Percentiles rank a stretch among this genome's conserved stretches.
phyloP scores from a whole-genome alignment of 2,888 invertebrate genomes.

The Ceriagrion tenellum region DNA sequence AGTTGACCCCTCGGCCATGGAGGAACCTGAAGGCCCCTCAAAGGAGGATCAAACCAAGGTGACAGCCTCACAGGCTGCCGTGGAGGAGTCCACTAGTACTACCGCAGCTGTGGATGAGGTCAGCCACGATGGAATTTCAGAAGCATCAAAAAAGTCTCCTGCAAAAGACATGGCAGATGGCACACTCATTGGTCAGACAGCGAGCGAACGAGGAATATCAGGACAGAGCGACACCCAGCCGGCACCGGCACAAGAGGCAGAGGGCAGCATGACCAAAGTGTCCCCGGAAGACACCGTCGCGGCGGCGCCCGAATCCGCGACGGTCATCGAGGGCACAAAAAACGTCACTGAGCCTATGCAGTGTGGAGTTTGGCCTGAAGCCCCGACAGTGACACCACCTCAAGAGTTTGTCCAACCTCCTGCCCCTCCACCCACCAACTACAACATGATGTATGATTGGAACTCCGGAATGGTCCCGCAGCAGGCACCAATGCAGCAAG shows the following conservation, averaged over 20 bases:
- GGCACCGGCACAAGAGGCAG: background rate
- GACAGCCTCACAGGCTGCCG: background rate
- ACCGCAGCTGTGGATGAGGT: background rate
- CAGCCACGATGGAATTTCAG: background rate
- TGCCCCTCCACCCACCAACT: background rate
- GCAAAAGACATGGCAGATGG: background rate
- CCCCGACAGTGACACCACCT: background rate
- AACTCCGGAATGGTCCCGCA: background rate
- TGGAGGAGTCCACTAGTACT: background rate
- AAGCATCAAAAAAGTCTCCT: conserved; percentile 1
- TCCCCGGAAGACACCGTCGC: conserved; percentile 64
- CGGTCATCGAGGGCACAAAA: conserved; percentile 63
- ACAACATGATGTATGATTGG: conserved; percentile 26
- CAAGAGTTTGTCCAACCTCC: conserved; percentile 44
- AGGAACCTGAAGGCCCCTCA: background rate
- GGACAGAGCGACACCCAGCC: background rate
- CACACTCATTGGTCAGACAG: conserved; percentile 19
- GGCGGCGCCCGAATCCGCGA: conserved; percentile 67
- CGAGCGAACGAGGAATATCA: conserved; percentile 10
- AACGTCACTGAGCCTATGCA: background rate
- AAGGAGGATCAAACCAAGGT: background rate
- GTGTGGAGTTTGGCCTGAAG: conserved; percentile 33
- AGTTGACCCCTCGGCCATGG: background rate
- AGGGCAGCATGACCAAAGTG: conserved; percentile 46
- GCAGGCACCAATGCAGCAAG: background rate